Conservation (phyloP, 2,888 invertebrate species). For the Lasioglossum oenotherae region DNA sequence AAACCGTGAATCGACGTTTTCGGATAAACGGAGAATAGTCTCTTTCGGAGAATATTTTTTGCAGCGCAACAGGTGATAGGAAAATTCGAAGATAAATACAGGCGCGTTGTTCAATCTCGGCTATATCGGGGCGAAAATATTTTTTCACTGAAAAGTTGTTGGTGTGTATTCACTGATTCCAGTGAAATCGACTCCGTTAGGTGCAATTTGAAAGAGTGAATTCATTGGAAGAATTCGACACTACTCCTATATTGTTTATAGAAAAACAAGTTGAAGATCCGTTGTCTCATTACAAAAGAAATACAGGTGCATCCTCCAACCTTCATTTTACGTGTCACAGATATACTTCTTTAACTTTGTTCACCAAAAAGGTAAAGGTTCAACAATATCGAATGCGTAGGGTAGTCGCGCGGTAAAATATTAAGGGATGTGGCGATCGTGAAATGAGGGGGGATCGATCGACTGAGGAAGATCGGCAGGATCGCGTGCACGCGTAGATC, state of each 20-base stretch:
- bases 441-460: not conserved
- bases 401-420: not conserved
- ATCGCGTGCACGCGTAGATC: not conserved
- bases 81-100: not conserved
- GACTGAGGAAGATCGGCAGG: not conserved
- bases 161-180: no score
- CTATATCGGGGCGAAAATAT: not conserved
- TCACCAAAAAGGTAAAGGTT: not conserved
- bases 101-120: not conserved
- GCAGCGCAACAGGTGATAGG: not conserved
- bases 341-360: no score
- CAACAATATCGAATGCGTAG: not conserved
- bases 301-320: no score
- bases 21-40: not conserved
- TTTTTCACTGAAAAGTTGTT: not conserved
- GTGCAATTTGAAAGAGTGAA: no score
- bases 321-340: no score
- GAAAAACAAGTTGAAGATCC: no score
- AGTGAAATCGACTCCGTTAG: not conserved
- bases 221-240: no score
- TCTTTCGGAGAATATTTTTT: not conserved
- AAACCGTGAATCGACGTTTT: not conserved
- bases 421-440: not conserved
- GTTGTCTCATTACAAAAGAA: no score
- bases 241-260: no score